Evolutionary conservation across 2,888 invertebrate species (phyloP).

Genomic region (Coelopa pilipes): DNA sequence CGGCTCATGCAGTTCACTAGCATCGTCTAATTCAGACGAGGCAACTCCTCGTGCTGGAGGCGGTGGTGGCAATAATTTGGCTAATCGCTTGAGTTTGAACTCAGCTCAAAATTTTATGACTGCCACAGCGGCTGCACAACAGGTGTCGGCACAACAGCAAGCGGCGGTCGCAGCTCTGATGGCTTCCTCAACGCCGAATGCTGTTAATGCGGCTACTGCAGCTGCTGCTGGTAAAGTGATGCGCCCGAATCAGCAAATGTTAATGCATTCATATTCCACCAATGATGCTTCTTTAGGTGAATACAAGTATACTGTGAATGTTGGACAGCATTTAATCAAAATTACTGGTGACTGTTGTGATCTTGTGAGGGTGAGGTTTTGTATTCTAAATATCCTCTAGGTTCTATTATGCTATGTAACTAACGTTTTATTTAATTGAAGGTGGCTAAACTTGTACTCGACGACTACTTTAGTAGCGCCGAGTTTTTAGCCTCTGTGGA

Average conservation of each 20-base stretch:
- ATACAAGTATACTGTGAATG: constrained; percentile 88
- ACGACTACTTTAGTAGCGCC: constrained; percentile 79
- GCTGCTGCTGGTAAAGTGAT: constrained; percentile 63
- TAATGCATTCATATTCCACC: constrained; percentile 83
- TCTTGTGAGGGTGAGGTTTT: constrained; percentile 77
- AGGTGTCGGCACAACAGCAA: constrained; percentile 48
- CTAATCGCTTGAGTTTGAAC: constrained; percentile 63
- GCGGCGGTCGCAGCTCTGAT: constrained; percentile 44
- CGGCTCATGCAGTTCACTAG: constrained; percentile 82
- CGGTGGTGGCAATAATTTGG: constrained; percentile 52
- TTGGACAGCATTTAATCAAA: constrained; percentile 84
- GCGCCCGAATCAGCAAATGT: constrained; percentile 64
- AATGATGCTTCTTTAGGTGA: constrained; percentile 87
- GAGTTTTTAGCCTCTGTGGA: constrained; percentile 67
- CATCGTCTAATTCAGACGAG: constrained; percentile 76
- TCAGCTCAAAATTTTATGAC: constrained; percentile 64
- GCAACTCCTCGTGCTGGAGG: constrained; percentile 60
- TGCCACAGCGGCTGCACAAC: constrained; percentile 58
- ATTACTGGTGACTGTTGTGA: constrained; percentile 87
- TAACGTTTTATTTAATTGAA: constrained; percentile 59
- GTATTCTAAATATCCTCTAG: too few species aligned
- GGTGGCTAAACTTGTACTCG: constrained; percentile 88
- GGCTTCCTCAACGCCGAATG: constrained; percentile 50
- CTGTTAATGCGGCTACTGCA: constrained; percentile 50
- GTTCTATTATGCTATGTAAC: not conserved